phyloP scores from a whole-genome alignment of 2,113 vertebrate genomes.

The Psammodynastes pulverulentus region DNA sequence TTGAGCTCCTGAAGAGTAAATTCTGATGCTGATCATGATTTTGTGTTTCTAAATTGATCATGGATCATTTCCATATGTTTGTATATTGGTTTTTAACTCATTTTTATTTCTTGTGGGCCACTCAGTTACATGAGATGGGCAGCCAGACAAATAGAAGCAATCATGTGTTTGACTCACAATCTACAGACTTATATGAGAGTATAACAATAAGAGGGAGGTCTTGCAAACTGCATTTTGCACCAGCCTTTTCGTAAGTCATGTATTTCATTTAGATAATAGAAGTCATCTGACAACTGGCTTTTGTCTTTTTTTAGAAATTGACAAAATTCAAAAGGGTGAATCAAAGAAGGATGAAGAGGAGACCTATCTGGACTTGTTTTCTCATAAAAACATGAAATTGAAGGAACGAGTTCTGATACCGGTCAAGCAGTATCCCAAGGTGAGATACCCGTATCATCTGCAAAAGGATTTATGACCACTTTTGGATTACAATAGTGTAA shows the following conservation, averaged over 20 bases:
- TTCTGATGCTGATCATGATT: too few relatives aligned
- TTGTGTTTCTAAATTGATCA: too few relatives aligned
- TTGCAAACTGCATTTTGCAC: not conserved
- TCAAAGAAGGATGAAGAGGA: constrained; percentile 91
- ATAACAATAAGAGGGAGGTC: not conserved
- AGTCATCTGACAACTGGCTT: constrained; percentile 48
- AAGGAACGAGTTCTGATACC: constrained; percentile 97
- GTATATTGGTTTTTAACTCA: too few relatives aligned
- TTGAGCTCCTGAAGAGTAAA: too few relatives aligned
- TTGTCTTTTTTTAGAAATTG: constrained; percentile 82
- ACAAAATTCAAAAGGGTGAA: constrained; percentile 92
- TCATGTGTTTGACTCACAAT: rapidly evolving
- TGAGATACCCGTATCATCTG: constrained; percentile 58
- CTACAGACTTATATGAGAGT: not conserved
- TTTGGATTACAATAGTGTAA: not conserved
- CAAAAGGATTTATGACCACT: not conserved
- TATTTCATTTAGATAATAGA: constrained; percentile 2
- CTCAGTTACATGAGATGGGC: too few relatives aligned
- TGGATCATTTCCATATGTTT: too few relatives aligned
- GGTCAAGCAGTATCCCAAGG: constrained; percentile 97
- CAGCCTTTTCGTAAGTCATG: not conserved
- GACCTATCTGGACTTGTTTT: constrained; percentile 94
- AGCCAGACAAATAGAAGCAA: not conserved
- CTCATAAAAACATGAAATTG: constrained; percentile 95
- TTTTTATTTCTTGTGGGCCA: too few relatives aligned